Conservation (phyloP, 2,797 vertebrate species). For the Anguilla pacifica region DNA sequence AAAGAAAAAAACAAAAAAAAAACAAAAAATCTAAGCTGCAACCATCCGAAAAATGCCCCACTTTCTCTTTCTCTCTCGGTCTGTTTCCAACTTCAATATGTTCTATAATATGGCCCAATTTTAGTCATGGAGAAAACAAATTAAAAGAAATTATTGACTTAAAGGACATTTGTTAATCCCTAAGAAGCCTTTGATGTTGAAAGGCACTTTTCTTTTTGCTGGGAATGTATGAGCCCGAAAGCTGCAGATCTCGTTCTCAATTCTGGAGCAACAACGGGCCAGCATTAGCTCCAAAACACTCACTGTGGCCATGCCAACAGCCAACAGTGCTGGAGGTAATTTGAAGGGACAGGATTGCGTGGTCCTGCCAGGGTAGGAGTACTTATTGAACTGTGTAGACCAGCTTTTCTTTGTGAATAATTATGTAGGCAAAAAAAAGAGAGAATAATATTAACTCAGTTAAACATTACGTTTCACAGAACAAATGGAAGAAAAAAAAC, state of each 20-base stretch:
- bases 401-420: background rate
- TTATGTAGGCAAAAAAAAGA: background rate
- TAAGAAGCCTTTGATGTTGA: background rate
- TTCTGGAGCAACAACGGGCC: background rate
- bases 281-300: background rate
- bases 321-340: background rate
- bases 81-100: background rate
- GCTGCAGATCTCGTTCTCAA: slow-evolving; percentile 3
- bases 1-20: background rate
- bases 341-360: background rate
- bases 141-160: background rate
- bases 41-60: background rate
- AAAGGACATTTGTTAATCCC: background rate
- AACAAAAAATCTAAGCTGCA: background rate
- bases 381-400: background rate
- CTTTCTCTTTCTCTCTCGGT: background rate
- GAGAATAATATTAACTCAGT: slow-evolving; percentile 22
- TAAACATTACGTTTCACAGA: slow-evolving; percentile 17
- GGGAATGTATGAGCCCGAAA: background rate
- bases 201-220: background rate
- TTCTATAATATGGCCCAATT: background rate
- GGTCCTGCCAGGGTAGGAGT: background rate
- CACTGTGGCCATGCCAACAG: background rate
- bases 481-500: slow-evolving; percentile 24
- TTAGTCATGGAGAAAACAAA: background rate